Evolutionary conservation across 2,888 invertebrate species (phyloP).

Genomic region (Zeuzera pyrina): DNA sequence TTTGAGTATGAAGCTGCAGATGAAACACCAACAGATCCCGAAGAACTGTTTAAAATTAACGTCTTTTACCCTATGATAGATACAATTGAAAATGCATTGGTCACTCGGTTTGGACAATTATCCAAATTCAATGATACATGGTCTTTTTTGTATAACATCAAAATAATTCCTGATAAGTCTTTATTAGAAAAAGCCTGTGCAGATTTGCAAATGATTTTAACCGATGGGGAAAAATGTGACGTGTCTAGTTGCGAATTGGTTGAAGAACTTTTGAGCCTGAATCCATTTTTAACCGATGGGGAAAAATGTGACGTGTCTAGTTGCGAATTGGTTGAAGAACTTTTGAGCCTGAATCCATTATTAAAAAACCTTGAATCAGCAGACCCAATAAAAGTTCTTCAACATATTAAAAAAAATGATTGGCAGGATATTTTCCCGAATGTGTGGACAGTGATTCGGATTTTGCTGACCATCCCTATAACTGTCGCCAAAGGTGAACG

Average conservation of each 20-base stretch:
- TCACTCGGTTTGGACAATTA: conserved; percentile 8
- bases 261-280: conserved; percentile 13
- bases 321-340: conserved; percentile 11
- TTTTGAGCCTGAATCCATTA: conserved; percentile 12
- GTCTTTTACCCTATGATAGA: conserved; percentile 11
- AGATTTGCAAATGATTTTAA: conserved; percentile 9
- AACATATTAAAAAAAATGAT: conserved; percentile 11
- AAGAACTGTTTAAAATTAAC: conserved; percentile 7
- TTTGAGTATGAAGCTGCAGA: conserved; percentile 4
- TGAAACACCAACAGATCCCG: conserved; percentile 7
- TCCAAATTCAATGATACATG: conserved; percentile 9
- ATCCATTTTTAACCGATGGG: conserved; percentile 11
- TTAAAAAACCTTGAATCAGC: conserved; percentile 12
- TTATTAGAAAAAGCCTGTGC: conserved; percentile 11
- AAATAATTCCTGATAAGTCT: conserved; percentile 11
- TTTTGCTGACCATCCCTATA: conserved; percentile 10
- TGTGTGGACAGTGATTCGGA: conserved; percentile 8
- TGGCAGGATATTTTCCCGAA: conserved; percentile 14
- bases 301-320: conserved; percentile 12
- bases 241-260: conserved; percentile 8
- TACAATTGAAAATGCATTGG: conserved; percentile 11
- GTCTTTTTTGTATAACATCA: conserved; percentile 12
- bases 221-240: conserved; percentile 13
- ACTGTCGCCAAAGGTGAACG: conserved; percentile 11
- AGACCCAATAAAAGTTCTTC: conserved; percentile 13